Evolutionary conservation across 2,113 vertebrate species (phyloP).

Genomic region (Ictalurus punctatus): DNA sequence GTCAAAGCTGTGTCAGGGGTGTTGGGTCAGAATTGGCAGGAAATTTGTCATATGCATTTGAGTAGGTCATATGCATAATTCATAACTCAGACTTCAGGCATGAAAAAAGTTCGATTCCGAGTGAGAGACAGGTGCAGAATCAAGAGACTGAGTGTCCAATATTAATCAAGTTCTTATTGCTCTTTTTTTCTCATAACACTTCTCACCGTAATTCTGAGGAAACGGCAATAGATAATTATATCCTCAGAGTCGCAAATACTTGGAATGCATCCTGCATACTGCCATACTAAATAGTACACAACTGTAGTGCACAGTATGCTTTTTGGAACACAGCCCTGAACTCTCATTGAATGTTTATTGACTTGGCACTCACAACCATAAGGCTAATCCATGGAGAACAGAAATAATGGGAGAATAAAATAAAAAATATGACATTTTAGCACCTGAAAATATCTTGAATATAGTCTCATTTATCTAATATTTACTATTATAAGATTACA

Average conservation of each 20-base stretch:
- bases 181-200: background rate
- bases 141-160: background rate
- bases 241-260: background rate
- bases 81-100: background rate
- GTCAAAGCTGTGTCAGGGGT: background rate
- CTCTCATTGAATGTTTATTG: background rate
- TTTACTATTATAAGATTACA: background rate
- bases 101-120: background rate
- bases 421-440: background rate
- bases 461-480: background rate
- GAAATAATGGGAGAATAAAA: background rate
- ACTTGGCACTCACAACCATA: background rate
- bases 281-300: background rate
- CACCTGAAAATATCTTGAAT: background rate
- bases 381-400: background rate
- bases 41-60: background rate
- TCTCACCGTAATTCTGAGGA: background rate
- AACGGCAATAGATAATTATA: background rate
- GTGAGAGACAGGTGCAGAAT: background rate
- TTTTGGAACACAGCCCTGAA: conserved; percentile 1
- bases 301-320: background rate
- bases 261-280: background rate
- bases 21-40: background rate
- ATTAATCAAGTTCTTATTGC: background rate
- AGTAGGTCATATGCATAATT: background rate